Evolutionary conservation across 2,888 invertebrate species (phyloP), one percentile per base, ranked within the genome.

Genomic region (Bhutanitis thaidina): DNA sequence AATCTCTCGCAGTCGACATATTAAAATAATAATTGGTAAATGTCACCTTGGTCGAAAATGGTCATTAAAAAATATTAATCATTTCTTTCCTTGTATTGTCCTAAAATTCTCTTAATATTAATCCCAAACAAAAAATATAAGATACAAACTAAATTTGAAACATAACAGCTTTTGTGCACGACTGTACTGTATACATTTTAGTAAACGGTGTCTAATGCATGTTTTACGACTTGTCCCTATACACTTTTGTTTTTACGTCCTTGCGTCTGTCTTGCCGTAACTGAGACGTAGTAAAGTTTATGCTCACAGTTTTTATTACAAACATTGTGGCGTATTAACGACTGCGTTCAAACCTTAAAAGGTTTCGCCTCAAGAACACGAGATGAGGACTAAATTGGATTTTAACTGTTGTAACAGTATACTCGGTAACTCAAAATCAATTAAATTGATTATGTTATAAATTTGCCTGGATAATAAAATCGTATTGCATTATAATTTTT

Each of bases 171-270:
- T 20, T 41, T 53, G 44, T 29, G 12, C 50, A 15, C 50, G 58
- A 47, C 54, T 55, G 64, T 63, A 60, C 61, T 64, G 54, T 64
- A 64, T 64, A 65, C 62, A 58, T 64, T 52, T 64, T 65, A 59
- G 67, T 65, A 58, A 65, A 60, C 60, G 55, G 54, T 57, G 54
- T 64, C 67, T 69, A 74, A 71, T 71, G 69, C 60, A 67, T 61
- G 55, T 67, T 75, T 74, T 73, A 75, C 73, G 72, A 74, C 49
- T 51, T 52, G 58, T 62, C 58, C 57, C 54, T 57, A 64, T 60
- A 63, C 61, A 64, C 59, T 69, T 66, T 71, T 70, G 69, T 69
- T 66, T 74, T 69, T 67, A 69, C 47, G 52, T 58, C 41, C 52
- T 63, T 65, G 40, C 55, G 52, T 58, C 54, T 56, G 60, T 63